Evolutionary conservation across 2,113 vertebrate species (phyloP).

Genomic region (Clupea harengus): DNA sequence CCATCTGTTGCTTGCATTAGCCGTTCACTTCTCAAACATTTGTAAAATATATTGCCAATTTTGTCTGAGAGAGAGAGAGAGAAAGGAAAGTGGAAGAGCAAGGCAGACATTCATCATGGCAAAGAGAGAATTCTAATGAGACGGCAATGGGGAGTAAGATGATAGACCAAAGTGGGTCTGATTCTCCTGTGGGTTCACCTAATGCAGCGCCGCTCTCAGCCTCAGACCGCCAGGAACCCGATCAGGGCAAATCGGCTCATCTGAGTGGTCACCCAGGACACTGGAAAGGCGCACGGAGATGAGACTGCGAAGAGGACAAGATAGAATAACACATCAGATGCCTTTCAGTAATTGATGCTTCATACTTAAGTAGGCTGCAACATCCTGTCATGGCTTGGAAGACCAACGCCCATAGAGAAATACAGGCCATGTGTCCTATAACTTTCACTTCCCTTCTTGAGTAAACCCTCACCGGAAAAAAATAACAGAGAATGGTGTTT

Average conservation of each 20-base stretch:
- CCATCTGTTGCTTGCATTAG: no score
- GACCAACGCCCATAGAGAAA: neutral
- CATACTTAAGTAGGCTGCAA: neutral
- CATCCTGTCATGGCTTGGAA: neutral
- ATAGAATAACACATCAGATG: neutral
- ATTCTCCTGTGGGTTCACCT: neutral
- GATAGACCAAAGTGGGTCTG: neutral
- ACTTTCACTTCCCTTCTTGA: neutral
- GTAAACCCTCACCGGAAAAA: neutral
- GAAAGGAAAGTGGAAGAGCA: neutral
- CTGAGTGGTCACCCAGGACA: neutral
- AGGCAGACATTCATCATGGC: neutral
- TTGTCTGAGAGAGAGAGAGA: slow-evolving; percentile 24
- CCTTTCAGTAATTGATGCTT: neutral
- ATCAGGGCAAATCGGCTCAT: neutral
- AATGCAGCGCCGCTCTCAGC: neutral
- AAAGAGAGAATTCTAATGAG: neutral
- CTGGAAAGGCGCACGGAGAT: neutral
- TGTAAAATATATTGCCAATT: neutral
- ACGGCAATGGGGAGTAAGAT: neutral
- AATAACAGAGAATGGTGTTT: neutral
- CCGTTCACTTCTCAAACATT: no score
- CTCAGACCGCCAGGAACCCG: neutral
- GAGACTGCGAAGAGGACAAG: neutral
- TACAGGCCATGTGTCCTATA: neutral